Percentiles rank a stretch among this genome's conserved stretches.
These are phyloP conservation scores for Yponomeuta cagnagella DNA, from an alignment of 2,888 invertebrate species.

Conservation along the genomic window DNA sequence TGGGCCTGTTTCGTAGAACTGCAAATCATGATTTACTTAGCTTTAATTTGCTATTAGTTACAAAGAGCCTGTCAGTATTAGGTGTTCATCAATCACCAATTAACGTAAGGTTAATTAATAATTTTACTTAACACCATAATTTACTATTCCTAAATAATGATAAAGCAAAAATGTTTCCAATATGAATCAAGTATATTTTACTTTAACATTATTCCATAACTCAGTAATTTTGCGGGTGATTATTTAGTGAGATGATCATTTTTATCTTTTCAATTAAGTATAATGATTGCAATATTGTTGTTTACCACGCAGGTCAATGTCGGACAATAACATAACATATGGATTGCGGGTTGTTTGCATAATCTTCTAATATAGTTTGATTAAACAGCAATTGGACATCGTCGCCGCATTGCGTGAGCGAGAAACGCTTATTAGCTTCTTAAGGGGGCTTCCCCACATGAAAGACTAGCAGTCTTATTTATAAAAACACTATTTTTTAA, in stretches of 20 bases:
- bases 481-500: too few relatives aligned
- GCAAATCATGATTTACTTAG: neutral
- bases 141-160: neutral
- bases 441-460: neutral
- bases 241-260: too few relatives aligned
- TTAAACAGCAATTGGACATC: conserved; percentile 1
- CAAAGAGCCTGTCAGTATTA: neutral
- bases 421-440: neutral
- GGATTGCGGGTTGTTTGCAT: neutral
- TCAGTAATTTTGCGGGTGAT: too few relatives aligned
- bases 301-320: neutral
- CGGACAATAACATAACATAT: neutral
- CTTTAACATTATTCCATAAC: neutral
- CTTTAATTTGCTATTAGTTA: neutral
- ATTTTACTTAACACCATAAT: neutral
- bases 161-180: neutral
- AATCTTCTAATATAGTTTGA: neutral
- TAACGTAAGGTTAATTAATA: neutral
- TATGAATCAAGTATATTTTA: neutral
- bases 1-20: too few relatives aligned
- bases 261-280: too few relatives aligned
- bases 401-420: neutral
- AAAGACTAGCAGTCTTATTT: too few relatives aligned
- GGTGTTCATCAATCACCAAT: neutral
- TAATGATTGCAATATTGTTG: neutral